Evolutionary conservation across 2,113 vertebrate species (phyloP).

Genomic region (Prunella himalayana): DNA sequence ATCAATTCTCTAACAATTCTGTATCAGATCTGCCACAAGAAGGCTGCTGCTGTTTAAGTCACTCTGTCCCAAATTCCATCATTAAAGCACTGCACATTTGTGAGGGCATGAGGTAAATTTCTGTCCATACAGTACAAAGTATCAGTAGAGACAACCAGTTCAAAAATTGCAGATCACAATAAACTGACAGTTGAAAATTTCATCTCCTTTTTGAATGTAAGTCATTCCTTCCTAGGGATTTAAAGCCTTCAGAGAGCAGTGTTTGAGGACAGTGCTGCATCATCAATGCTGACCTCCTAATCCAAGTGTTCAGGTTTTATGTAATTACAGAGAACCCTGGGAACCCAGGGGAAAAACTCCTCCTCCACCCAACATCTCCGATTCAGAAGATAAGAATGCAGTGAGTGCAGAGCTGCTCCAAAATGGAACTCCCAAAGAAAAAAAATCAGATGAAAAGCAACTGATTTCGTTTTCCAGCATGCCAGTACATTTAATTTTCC

Average conservation of each 20-base stretch:
- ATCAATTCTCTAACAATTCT: not conserved
- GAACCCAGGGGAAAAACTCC: constrained; percentile 37
- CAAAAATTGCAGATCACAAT: not conserved
- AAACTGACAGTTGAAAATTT: not conserved
- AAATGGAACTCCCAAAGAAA: not conserved
- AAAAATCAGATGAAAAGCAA: not conserved
- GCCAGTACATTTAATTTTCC: not conserved
- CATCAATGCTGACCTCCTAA: not conserved
- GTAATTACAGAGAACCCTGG: not conserved
- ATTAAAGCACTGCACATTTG: not conserved
- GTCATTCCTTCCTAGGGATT: not conserved
- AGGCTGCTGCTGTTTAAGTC: not conserved
- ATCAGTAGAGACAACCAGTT: not conserved
- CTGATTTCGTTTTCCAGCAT: not conserved
- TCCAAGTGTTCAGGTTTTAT: not conserved
- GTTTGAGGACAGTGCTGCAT: not conserved
- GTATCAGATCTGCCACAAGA: not conserved
- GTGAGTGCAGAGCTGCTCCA: not conserved
- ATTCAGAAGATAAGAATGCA: constrained; percentile 18
- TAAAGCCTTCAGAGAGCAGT: not conserved
- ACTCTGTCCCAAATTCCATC: not conserved
- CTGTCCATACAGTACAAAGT: not conserved
- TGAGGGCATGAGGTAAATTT: not conserved
- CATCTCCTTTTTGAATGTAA: not conserved
- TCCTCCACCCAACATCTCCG: not conserved